phyloP scores from a whole-genome alignment of 2,888 invertebrate species.

The Temnothorax rugatulus region DNA sequence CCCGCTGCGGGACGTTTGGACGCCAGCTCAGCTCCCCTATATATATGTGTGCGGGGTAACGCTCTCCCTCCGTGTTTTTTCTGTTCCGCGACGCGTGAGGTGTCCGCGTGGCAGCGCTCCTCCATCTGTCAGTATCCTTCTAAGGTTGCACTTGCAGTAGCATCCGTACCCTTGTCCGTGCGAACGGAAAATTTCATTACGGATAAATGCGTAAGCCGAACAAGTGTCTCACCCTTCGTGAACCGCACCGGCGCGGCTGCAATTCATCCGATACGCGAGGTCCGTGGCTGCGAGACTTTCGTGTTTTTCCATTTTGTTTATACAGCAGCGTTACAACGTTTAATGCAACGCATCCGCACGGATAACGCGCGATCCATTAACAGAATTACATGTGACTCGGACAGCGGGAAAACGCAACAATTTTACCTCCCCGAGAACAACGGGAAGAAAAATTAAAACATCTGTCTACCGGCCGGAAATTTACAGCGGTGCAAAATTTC shows the following conservation, averaged over 20 bases:
- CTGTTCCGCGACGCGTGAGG: conserved; percentile 62
- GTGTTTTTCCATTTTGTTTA: conserved; percentile 35
- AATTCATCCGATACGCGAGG: conserved; percentile 20
- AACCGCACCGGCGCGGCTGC: conserved; percentile 8
- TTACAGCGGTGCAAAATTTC: neutral
- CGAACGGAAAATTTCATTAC: conserved; percentile 68
- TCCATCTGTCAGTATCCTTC: conserved; percentile 62
- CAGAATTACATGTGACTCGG: conserved; percentile 33
- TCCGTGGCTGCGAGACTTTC: conserved; percentile 31
- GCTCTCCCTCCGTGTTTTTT: conserved; percentile 65
- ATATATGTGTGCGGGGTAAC: conserved; percentile 12
- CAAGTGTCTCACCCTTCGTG: conserved; percentile 58
- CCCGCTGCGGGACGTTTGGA: conserved; percentile 59
- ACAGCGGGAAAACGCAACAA: conserved; percentile 4
- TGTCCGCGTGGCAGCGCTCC: conserved; percentile 52
- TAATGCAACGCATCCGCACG: conserved; percentile 32
- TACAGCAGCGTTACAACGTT: conserved; percentile 33
- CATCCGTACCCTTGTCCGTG: conserved; percentile 14
- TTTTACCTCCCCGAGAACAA: conserved; percentile 10
- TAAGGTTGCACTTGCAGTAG: conserved; percentile 53
- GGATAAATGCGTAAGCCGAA: conserved; percentile 60
- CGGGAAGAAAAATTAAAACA: conserved; percentile 26
- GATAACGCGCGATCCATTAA: conserved; percentile 45
- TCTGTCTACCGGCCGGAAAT: conserved; percentile 10
- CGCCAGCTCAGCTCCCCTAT: conserved; percentile 8